Evolutionary conservation across 2,797 vertebrate species (phyloP).

Genomic region (Leptatherina wallacei): DNA sequence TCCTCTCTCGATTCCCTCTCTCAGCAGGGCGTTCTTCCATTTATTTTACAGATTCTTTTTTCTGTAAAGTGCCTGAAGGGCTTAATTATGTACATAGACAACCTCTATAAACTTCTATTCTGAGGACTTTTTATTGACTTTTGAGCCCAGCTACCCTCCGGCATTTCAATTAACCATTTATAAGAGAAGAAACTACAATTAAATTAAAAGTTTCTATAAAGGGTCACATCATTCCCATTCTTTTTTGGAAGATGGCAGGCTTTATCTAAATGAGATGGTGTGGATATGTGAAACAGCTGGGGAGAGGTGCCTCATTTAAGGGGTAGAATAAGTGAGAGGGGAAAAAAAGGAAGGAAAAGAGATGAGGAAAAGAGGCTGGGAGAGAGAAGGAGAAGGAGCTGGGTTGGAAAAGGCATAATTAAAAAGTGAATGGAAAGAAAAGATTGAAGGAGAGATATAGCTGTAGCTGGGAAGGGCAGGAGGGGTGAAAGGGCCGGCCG

Average conservation of each 20-base stretch:
- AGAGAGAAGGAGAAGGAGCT: constrained; percentile 22
- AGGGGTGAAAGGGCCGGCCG: constrained; percentile 49
- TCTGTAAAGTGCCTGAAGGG: constrained; percentile 92
- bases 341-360: constrained; percentile 8
- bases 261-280: constrained; percentile 87
- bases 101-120: constrained; percentile 98
- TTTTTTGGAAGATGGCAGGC: constrained; percentile 73
- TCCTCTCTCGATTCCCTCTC: constrained; percentile 83
- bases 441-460: constrained; percentile 46
- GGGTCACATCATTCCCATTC: constrained; percentile 86
- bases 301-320: constrained; percentile 61
- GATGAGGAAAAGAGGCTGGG: constrained; percentile 26
- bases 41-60: constrained; percentile 90
- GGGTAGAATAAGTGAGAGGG: constrained; percentile 17
- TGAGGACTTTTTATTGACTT: constrained; percentile 96
- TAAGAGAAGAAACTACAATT: constrained; percentile 92
- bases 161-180: constrained; percentile 98
- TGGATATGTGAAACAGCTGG: constrained; percentile 83
- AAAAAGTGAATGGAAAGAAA: constrained; percentile 60
- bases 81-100: constrained; percentile 99
- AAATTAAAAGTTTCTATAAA: constrained; percentile 91
- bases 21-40: constrained; percentile 93
- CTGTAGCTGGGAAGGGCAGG: constrained; percentile 45
- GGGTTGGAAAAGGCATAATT: constrained; percentile 35
- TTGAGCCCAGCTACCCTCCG: constrained; percentile 90